Evolutionary conservation across 2,888 invertebrate genomes (phyloP).

Genomic region (Amiota minor): DNA sequence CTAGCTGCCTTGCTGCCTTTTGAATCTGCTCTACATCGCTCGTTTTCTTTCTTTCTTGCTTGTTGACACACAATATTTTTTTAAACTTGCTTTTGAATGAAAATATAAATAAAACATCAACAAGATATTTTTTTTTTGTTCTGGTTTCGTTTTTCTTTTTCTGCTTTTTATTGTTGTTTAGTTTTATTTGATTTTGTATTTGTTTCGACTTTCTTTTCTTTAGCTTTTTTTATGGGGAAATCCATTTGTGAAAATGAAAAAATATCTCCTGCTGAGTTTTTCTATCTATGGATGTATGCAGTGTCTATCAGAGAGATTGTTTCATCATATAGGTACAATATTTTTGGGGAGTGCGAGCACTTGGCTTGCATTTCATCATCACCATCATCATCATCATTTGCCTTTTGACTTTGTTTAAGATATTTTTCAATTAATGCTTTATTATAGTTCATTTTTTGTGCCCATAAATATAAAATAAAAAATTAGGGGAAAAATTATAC

Average conservation of each 20-base stretch:
- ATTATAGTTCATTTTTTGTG: constrained; percentile 41
- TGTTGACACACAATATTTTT: constrained; percentile 30
- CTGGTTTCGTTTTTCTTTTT: constrained; percentile 41
- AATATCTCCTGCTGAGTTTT: constrained; percentile 66
- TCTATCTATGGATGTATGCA: constrained; percentile 40
- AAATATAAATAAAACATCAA: constrained; percentile 59
- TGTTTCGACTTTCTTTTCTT: neutral
- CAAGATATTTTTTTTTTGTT: constrained; percentile 38
- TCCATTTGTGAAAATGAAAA: constrained; percentile 63
- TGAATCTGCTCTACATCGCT: no score
- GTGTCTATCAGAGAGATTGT: neutral
- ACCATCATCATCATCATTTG: constrained; percentile 2
- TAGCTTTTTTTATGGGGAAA: constrained; percentile 51
- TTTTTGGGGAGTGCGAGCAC: constrained; percentile 6
- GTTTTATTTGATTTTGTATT: neutral
- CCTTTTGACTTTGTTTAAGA: constrained; percentile 33
- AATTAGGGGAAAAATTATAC: no score
- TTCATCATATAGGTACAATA: neutral
- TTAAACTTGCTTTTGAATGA: constrained; percentile 57
- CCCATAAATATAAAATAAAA: no score
- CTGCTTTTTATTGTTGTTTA: neutral
- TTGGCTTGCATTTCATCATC: constrained; percentile 34
- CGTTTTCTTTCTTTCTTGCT: neutral
- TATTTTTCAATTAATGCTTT: constrained; percentile 57
- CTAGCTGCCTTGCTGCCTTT: no score